Evolutionary conservation across 2,113 vertebrate species (phyloP), one percentile per base, ranked within the genome.

Genomic region (Ploceus nigricollis): DNA sequence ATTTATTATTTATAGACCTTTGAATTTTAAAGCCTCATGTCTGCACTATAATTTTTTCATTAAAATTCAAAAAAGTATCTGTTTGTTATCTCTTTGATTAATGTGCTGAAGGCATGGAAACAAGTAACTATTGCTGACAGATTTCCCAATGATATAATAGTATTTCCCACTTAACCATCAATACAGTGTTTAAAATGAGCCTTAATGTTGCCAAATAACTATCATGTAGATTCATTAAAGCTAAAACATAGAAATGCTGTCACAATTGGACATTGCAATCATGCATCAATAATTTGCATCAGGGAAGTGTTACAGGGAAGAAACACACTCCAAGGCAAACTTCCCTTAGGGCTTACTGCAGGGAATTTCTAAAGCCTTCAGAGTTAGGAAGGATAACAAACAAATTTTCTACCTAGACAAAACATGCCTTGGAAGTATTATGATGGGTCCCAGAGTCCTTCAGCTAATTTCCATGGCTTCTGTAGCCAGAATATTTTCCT

Each of bases 1-100:
- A 90, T 93, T 96, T 31, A 95, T 95, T 95, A 96, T 96, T 95
- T 97, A 96, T 93, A 96, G 88, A 81, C 68, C 60, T 87, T 81
- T 92, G 85, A 88, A 96, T 96, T 96, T 92, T 96, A 90, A 94
- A 96, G 68, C 39, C 92, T 82, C 66, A 86, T 42, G 47, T 87
- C 71, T 73, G 44, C 33, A 71, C 63, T 86, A 66, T 56, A 90
- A 33, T 86, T 93, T 94, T 93, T 47, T 66, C 44, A 90, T 95
- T 96, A 95, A 96, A 91, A 95, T 93, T 89, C 63, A 79, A 84
- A 95, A 92, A 92, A 80, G 40, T 86, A 81, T 93, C 69, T 84
- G 64, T 92, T 95, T 95, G 86, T 89, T 91, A 91, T 77, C 64
- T 65, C 83, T 96, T 97, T 96, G 94, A 95, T 94, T 71, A 95